phyloP scores from a whole-genome alignment of 2,797 vertebrate genomes.

The Sebastes baramenuke region DNA sequence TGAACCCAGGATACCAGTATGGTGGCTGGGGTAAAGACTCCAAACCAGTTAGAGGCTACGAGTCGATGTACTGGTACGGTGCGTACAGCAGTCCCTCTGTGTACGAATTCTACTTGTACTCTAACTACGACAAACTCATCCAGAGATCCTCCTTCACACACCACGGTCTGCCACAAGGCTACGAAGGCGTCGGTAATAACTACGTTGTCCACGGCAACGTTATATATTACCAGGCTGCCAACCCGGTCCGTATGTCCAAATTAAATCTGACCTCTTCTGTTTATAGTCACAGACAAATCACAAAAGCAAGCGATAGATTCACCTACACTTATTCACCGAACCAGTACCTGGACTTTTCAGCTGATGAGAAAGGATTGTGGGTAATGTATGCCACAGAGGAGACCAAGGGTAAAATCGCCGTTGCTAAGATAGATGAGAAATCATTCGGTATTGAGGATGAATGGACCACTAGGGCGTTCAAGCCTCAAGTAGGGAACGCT shows the following conservation, averaged over 20 bases:
- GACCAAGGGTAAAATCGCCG: conserved; percentile 71
- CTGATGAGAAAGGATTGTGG: conserved; percentile 79
- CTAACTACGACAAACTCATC: conserved; percentile 63
- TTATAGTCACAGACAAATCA: conserved; percentile 41
- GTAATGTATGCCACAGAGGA: conserved; percentile 75
- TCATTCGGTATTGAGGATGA: conserved; percentile 54
- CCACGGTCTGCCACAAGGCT: background rate
- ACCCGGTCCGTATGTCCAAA: conserved; percentile 37
- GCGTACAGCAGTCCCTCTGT: background rate
- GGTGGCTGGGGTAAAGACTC: conserved; percentile 78
- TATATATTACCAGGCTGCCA: conserved; percentile 57
- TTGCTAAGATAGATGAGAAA: conserved; percentile 65
- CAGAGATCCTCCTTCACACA: conserved; percentile 44
- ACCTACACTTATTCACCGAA: conserved; percentile 59
- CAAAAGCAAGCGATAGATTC: conserved; percentile 66
- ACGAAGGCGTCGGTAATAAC: conserved; percentile 56
- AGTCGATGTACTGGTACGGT: conserved; percentile 71
- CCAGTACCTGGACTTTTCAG: conserved; percentile 77
- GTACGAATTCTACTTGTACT: conserved; percentile 58
- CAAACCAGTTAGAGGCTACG: conserved; percentile 63
- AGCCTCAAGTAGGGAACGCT: conserved; percentile 49
- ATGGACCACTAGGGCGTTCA: conserved; percentile 54
- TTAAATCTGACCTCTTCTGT: conserved; percentile 27
- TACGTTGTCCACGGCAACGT: conserved; percentile 70
- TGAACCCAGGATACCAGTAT: conserved; percentile 27